Evolutionary conservation across 2,797 vertebrate genomes (phyloP).

Genomic region (Carapus acus): DNA sequence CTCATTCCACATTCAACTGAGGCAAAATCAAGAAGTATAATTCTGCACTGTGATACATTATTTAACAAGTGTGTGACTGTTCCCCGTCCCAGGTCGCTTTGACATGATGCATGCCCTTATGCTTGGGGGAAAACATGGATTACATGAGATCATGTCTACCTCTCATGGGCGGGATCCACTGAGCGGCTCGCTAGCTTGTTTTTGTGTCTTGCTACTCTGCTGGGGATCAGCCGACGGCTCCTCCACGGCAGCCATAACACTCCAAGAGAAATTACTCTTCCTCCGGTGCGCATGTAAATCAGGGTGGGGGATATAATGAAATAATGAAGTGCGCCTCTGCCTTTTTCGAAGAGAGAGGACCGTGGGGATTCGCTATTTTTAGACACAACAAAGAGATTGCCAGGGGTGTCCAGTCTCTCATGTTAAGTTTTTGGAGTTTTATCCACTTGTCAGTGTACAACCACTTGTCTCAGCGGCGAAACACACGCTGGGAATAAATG

Average conservation of each 20-base stretch:
- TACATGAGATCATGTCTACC: conserved; percentile 70
- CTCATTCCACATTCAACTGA: conserved; percentile 16
- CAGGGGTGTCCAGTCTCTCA: conserved; percentile 64
- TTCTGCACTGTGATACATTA: conserved; percentile 66
- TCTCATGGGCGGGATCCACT: conserved; percentile 52
- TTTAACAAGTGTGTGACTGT: conserved; percentile 57
- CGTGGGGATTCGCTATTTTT: conserved; percentile 64
- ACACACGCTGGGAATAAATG: conserved; percentile 45
- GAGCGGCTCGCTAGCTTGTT: conserved; percentile 54
- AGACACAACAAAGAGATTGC: conserved; percentile 70
- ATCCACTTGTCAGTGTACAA: conserved; percentile 49
- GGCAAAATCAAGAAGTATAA: conserved; percentile 30
- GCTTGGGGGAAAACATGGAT: conserved; percentile 64
- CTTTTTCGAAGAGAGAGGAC: conserved; percentile 48
- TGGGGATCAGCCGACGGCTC: conserved; percentile 56
- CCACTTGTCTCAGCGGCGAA: conserved; percentile 41
- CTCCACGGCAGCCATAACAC: conserved; percentile 37
- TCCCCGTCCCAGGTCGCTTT: conserved; percentile 50
- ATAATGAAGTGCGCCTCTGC: conserved; percentile 56
- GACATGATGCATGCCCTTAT: conserved; percentile 61
- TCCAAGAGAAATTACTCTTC: conserved; percentile 54
- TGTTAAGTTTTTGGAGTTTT: conserved; percentile 58
- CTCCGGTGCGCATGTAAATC: conserved; percentile 64
- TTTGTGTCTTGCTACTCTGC: conserved; percentile 52
- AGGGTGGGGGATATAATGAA: conserved; percentile 58